Base-by-base conservation (phyloP, 2,888 invertebrate species). In the Dolichopus griseipennis region DNA sequence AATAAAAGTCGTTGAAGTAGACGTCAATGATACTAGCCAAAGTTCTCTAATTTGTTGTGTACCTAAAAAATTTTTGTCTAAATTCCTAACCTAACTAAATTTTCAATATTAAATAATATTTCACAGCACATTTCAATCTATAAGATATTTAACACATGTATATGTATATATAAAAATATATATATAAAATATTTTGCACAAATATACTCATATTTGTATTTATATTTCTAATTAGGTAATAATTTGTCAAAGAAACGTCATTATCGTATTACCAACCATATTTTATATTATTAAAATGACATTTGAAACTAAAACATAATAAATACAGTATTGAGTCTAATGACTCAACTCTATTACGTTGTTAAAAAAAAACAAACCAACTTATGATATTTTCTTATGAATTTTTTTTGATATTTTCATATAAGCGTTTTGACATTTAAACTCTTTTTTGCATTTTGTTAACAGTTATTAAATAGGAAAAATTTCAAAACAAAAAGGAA, bases 381-480 rank as follows among this genome's bases (percentile, higher is more conserved):
- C 5, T 5, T 27, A 27, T 27, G 5, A 27, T 27, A 4, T 27
- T 27, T 27, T 27, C 52, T 52, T 52, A 43, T 43, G 43, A n/a
- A n/a, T n/a, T 27, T 27, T 27, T 27, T 27, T 27, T 27, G 5
- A 52, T 52, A n/a, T 52, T 52, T 52, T 52, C 52, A 15, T 27
- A 18, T 52, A 52, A 52, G 52, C 52, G 52, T 52, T 52, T 52
- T 52, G 52, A 52, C 52, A 52, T n/a, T 52, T 52, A 52, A 52
- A 52, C 52, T 52, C n/a, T 27, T 27, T 27, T 52, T 12, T 52
- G 2, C 18, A n/a, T n/a, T n/a, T n/a, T 52, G 52, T 18, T 52
- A 18, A 18, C 5, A 52, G 52, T 18, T 52, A 52, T 18, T 41
- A 52, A 33, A 43, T 64, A 61, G 43, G 43, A 65, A 27, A 10